These are phyloP conservation scores for Mnemiopsis leidyi DNA, from an alignment of 37 sponge, comb jelly and placozoan species.

Conservation along the genomic window DNA sequence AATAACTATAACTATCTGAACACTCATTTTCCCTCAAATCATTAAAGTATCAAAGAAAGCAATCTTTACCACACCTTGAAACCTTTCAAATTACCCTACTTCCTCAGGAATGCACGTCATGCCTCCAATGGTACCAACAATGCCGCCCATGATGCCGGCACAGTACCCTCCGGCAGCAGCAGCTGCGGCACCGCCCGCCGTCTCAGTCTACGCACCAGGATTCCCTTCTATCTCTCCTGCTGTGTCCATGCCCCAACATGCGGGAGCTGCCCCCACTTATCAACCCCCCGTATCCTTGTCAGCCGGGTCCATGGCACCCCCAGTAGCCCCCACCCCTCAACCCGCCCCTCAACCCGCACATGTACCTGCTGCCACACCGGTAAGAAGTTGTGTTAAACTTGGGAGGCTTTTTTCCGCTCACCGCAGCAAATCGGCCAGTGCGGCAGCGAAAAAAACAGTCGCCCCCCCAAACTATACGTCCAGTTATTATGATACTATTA, in stretches of 20 bases:
- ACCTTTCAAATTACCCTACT: no score
- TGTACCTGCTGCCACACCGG: conserved; percentile 22
- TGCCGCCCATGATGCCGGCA: conserved; percentile 54
- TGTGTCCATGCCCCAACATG: neutral
- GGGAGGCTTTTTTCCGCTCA: no score
- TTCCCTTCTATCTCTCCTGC: neutral
- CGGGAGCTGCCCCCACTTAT: neutral
- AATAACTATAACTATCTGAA: no score
- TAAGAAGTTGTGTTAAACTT: neutral
- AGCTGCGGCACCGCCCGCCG: neutral
- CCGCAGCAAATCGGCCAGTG: no score
- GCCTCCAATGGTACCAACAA: conserved; percentile 46
- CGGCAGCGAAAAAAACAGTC: no score
- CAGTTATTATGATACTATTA: no score
- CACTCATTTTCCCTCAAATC: no score
- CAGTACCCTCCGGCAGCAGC: conserved; percentile 40
- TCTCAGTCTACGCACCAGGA: neutral
- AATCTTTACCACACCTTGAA: no score
- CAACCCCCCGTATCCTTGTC: neutral
- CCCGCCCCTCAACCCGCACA: neutral
- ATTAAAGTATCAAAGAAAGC: no score
- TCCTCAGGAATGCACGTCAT: neutral
- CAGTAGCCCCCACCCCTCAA: neutral
- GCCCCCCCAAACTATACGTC: no score
- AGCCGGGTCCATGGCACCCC: neutral